Evolutionary conservation across 2,888 invertebrate species (phyloP).

Genomic region (Dasypogon diadema): DNA sequence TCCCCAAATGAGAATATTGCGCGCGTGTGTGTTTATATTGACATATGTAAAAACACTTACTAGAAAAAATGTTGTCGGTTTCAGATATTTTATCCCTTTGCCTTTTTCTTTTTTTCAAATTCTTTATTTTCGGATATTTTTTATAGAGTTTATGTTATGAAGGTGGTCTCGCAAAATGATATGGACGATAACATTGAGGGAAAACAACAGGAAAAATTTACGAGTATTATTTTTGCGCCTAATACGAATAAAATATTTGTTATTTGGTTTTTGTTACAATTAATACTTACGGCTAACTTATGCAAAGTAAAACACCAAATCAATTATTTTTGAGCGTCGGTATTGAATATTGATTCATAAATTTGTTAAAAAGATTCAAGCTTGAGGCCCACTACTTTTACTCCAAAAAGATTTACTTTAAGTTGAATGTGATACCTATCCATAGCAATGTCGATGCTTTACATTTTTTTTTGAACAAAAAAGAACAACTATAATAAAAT

Average conservation of each 20-base stretch:
- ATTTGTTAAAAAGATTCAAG: too few relatives aligned
- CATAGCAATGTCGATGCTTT: too few relatives aligned
- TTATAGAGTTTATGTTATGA: background rate
- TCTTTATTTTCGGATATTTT: background rate
- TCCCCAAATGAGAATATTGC: too few relatives aligned
- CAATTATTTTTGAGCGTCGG: background rate
- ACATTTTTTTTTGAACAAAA: too few relatives aligned
- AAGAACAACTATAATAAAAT: too few relatives aligned
- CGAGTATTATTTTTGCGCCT: background rate
- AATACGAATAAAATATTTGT: background rate
- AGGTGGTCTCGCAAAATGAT: background rate
- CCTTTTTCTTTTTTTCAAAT: background rate
- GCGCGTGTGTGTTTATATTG: too few relatives aligned
- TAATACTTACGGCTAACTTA: background rate
- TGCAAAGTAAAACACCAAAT: background rate
- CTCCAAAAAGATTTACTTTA: too few relatives aligned
- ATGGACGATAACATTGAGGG: background rate
- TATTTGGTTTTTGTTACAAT: background rate
- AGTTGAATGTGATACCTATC: too few relatives aligned
- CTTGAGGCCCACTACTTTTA: too few relatives aligned
- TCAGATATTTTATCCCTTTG: background rate
- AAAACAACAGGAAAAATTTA: conserved; percentile 13
- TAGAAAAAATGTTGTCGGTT: background rate
- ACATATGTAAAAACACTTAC: background rate
- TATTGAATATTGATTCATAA: background rate